Percentiles rank a stretch among this genome's conserved stretches.
These are phyloP conservation scores for Thelaira solivaga DNA, from an alignment of 2,888 invertebrate species.

Conservation along the genomic window DNA sequence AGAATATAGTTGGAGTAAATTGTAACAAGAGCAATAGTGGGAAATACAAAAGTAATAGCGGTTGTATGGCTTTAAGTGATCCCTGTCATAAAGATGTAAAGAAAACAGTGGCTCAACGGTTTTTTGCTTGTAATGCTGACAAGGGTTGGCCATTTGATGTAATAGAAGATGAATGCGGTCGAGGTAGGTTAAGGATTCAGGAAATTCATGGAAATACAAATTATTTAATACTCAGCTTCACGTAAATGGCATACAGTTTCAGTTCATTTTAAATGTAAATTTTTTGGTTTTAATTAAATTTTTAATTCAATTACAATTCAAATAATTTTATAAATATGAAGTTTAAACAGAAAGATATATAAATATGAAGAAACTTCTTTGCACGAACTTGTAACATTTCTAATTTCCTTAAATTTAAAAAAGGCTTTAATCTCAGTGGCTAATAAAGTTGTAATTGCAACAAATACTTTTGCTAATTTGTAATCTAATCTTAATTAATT, in stretches of 20 bases:
- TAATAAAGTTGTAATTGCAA: too few relatives aligned
- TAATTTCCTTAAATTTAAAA: too few relatives aligned
- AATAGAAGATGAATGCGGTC: slow-evolving; percentile 73
- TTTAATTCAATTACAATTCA: too few relatives aligned
- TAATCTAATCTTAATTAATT: background rate
- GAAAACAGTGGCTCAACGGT: slow-evolving; percentile 66
- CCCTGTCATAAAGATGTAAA: slow-evolving; percentile 54
- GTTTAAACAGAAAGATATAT: too few relatives aligned
- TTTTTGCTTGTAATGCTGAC: slow-evolving; percentile 72
- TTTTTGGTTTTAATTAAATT: too few relatives aligned
- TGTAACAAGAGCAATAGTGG: background rate
- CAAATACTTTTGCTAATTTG: too few relatives aligned
- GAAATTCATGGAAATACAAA: too few relatives aligned
- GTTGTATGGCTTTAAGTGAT: slow-evolving; percentile 64
- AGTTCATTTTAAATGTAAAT: too few relatives aligned
- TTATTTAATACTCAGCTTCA: too few relatives aligned
- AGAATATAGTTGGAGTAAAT: background rate
- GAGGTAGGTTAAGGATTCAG: slow-evolving; percentile 69
- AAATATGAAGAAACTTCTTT: too few relatives aligned
- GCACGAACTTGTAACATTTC: too few relatives aligned
- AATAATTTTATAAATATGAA: background rate
- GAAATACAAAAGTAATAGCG: slow-evolving; percentile 24
- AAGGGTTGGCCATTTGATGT: slow-evolving; percentile 69
- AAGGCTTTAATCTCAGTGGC: too few relatives aligned
- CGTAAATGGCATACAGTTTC: background rate